phyloP scores from a whole-genome alignment of 2,113 vertebrate genomes.

The Triplophysa dalaica region DNA sequence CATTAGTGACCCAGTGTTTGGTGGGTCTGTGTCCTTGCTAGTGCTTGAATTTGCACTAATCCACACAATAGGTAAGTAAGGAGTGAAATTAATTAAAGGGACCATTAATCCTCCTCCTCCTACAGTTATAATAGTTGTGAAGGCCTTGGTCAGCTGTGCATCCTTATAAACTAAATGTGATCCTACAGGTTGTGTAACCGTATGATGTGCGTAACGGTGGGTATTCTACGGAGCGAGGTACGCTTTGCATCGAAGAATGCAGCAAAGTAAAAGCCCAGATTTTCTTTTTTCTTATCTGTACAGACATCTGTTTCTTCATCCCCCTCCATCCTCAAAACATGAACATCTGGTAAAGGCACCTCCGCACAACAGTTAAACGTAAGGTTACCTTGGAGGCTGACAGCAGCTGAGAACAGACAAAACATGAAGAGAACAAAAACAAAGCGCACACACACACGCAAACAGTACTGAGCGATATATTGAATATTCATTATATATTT shows the following conservation, averaged over 20 bases:
- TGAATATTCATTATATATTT: background rate
- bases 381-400: conserved; percentile 69
- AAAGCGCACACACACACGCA: conserved; percentile 3
- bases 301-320: conserved; percentile 76
- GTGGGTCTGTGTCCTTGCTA: no score
- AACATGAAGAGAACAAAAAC: background rate
- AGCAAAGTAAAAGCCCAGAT: conserved; percentile 4
- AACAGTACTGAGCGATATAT: background rate
- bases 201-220: conserved; percentile 8
- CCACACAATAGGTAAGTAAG: no score
- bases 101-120: no score
- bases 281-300: conserved; percentile 61
- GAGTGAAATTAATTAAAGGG: no score
- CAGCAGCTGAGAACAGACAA: conserved; percentile 61
- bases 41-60: no score
- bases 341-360: conserved; percentile 72
- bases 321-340: conserved; percentile 64
- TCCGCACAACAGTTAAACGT: conserved; percentile 64
- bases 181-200: conserved; percentile 4
- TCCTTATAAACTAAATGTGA: background rate
- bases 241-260: background rate
- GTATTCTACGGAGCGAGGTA: background rate
- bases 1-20: no score
- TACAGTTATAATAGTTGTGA: background rate
- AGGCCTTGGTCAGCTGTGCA: background rate